Percentiles rank a stretch among this genome's conserved stretches.
Evolutionary conservation across 2,888 invertebrate species (phyloP).

Genomic region (Philereme transversata): DNA sequence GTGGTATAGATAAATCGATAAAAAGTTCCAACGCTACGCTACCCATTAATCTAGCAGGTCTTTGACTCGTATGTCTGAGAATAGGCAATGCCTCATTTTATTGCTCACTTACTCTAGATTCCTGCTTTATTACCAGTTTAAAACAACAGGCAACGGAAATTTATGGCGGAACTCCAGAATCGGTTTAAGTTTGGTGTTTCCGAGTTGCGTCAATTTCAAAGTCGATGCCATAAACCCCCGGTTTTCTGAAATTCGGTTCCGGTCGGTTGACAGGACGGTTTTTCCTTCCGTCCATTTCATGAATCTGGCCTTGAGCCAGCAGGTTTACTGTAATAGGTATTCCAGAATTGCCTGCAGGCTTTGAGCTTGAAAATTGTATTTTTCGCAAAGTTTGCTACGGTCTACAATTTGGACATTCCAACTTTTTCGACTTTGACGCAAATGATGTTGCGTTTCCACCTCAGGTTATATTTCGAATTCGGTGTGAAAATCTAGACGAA

Average conservation of each 20-base stretch:
- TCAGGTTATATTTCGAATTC: background rate
- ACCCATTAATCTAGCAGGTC: constrained; percentile 8
- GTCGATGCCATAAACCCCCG: constrained; percentile 41
- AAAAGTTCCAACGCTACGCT: background rate
- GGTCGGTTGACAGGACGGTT: constrained; percentile 36
- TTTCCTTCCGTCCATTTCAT: constrained; percentile 39
- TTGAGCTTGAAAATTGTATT: constrained; percentile 7
- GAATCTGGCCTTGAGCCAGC: constrained; percentile 33
- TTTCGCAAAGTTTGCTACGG: constrained; percentile 1
- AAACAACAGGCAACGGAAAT: constrained; percentile 32
- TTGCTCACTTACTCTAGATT: constrained; percentile 24
- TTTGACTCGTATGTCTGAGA: constrained; percentile 18
- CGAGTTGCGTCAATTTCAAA: constrained; percentile 37
- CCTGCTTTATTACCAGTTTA: constrained; percentile 30
- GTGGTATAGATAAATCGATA: constrained; percentile 6
- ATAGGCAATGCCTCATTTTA: constrained; percentile 29
- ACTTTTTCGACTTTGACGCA: background rate
- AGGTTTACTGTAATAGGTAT: constrained; percentile 20
- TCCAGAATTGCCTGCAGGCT: constrained; percentile 13
- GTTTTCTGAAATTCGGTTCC: constrained; percentile 40
- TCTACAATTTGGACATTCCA: background rate
- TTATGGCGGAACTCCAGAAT: constrained; percentile 21
- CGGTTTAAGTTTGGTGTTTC: constrained; percentile 18
- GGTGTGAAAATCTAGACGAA: no score
- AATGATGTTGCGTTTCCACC: background rate